Evolutionary conservation across 2,797 vertebrate genomes (phyloP).

Genomic region (Neolamprologus multifasciatus): DNA sequence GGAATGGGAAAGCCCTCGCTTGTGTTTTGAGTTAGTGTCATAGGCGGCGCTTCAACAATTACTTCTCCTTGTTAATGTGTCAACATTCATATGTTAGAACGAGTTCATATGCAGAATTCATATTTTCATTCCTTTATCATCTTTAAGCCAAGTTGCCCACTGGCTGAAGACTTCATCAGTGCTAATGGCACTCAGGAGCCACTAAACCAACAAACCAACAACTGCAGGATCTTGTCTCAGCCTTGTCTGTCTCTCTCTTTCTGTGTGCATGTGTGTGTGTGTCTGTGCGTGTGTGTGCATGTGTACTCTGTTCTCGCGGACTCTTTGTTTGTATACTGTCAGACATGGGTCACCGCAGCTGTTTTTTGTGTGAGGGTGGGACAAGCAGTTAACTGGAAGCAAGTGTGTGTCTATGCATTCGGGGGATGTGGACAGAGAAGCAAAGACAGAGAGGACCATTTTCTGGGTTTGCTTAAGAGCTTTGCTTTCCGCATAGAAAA

Average conservation of each 20-base stretch:
- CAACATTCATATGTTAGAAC: background rate
- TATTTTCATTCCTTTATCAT: constrained; percentile 26
- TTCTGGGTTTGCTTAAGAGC: constrained; percentile 20
- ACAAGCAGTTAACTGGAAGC: constrained; percentile 24
- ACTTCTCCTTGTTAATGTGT: background rate
- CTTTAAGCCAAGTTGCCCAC: constrained; percentile 9
- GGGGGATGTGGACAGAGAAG: background rate
- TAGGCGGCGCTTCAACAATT: background rate
- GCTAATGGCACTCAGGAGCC: constrained; percentile 63
- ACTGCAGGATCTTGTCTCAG: constrained; percentile 48
- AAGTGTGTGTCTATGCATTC: background rate
- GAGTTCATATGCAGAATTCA: background rate
- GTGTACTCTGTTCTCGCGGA: constrained; percentile 14
- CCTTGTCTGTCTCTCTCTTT: background rate
- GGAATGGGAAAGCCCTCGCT: constrained; percentile 1
- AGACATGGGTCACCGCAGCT: constrained; percentile 69
- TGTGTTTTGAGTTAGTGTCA: constrained; percentile 7
- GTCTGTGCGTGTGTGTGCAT: background rate
- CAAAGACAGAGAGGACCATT: constrained; percentile 6
- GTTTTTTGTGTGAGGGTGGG: constrained; percentile 53
- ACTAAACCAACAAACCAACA: constrained; percentile 67
- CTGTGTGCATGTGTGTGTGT: background rate
- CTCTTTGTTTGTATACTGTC: constrained; percentile 66
- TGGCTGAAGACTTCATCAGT: constrained; percentile 28
- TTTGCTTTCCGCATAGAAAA: constrained; percentile 13